A percentile compares a stretch with the other conserved stretches of the same genome.
Conservation (phyloP, 2,888 invertebrate genomes). For the Lepetodrilus schrolli region DNA sequence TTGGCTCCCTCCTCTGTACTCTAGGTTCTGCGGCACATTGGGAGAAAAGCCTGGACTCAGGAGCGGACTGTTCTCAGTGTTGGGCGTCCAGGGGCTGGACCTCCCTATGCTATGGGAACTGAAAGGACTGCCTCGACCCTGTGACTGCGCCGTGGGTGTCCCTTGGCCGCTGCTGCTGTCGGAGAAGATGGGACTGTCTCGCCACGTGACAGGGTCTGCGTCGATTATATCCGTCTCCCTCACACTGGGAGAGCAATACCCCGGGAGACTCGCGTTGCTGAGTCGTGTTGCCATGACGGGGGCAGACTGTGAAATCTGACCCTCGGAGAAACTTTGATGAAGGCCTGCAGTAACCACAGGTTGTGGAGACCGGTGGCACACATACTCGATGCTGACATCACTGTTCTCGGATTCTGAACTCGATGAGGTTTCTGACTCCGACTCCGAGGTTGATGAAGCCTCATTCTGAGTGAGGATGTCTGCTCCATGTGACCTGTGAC, state of each 20-base stretch:
- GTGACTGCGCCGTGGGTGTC: slow-evolving; percentile 29
- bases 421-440: neutral
- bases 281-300: neutral
- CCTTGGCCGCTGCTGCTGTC: slow-evolving; percentile 36
- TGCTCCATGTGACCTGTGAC: neutral
- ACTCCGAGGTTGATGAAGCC: slow-evolving; percentile 21
- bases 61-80: slow-evolving; percentile 45
- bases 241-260: neutral
- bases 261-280: neutral
- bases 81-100: neutral
- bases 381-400: slow-evolving; percentile 30
- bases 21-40: slow-evolving; percentile 35
- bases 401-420: slow-evolving; percentile 7
- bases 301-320: neutral
- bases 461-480: slow-evolving; percentile 8
- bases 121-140: neutral
- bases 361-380: slow-evolving; percentile 25
- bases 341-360: neutral
- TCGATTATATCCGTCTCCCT: neutral
- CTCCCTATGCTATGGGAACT: neutral
- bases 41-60: slow-evolving; percentile 42
- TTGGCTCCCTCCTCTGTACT: neutral
- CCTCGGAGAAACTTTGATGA: neutral
- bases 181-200: slow-evolving; percentile 29
- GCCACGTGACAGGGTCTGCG: slow-evolving; percentile 28